Conservation (phyloP, 2,113 vertebrate species). For the Phocoena sinus region DNA sequence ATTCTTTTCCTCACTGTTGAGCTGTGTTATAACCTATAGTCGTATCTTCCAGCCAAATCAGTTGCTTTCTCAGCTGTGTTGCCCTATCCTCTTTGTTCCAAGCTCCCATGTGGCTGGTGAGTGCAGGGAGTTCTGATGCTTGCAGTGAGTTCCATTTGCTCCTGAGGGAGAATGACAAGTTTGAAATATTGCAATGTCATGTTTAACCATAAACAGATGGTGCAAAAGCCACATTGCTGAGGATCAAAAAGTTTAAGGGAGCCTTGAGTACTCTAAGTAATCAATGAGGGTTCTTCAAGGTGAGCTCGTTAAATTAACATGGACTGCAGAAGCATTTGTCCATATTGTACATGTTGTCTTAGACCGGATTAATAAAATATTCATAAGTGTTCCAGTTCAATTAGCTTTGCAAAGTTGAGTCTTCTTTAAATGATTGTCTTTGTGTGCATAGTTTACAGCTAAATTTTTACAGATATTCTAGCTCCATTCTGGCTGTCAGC, state of each 20-base stretch:
- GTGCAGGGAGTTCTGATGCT: background rate
- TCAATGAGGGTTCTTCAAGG: background rate
- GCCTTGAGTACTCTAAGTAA: background rate
- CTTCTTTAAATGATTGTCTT: background rate
- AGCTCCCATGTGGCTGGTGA: background rate
- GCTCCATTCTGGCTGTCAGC: background rate
- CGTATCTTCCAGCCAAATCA: background rate
- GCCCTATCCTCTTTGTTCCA: background rate
- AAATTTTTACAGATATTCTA: background rate
- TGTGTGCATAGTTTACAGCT: background rate
- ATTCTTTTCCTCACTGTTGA: background rate
- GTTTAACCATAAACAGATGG: background rate
- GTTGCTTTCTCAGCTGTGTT: background rate
- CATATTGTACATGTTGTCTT: background rate
- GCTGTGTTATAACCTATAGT: background rate
- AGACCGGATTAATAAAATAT: background rate
- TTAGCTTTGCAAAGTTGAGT: background rate
- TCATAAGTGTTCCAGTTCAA: background rate
- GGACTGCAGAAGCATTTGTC: background rate
- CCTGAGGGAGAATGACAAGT: background rate
- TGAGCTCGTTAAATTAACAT: background rate
- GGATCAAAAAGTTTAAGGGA: background rate
- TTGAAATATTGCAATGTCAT: background rate
- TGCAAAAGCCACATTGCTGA: background rate
- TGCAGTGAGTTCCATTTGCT: background rate